A percentile compares a stretch with the other conserved stretches of the same genome.
Conservation (phyloP, 2,113 vertebrate genomes). For the Mixornis gularis region DNA sequence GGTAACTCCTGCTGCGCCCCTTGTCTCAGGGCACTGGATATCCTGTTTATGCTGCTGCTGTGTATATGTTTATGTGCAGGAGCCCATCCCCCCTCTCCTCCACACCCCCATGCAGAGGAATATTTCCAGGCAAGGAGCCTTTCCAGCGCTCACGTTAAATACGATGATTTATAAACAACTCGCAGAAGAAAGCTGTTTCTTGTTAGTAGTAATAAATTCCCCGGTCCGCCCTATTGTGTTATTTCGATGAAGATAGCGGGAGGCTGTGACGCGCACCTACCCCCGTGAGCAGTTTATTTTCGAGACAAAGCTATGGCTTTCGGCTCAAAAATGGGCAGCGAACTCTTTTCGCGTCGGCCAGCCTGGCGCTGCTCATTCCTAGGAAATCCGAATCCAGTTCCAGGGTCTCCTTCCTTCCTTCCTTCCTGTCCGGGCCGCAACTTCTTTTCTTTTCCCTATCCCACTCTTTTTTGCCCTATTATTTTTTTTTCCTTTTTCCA, state of each 20-base stretch:
- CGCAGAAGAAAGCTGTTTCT: slow-evolving; percentile 64
- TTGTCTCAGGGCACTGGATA: slow-evolving; percentile 22
- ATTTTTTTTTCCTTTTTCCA: background rate
- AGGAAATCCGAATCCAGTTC: slow-evolving; percentile 24
- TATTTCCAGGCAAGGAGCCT: slow-evolving; percentile 48
- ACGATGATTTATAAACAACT: slow-evolving; percentile 71
- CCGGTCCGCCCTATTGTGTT: slow-evolving; percentile 42
- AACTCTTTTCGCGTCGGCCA: background rate
- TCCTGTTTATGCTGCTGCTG: slow-evolving; percentile 20
- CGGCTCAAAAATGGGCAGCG: background rate
- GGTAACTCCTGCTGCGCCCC: slow-evolving; percentile 36
- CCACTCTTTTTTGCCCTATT: background rate
- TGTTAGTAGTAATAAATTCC: slow-evolving; percentile 69
- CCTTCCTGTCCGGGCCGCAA: slow-evolving; percentile 33
- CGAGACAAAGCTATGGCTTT: slow-evolving; percentile 48
- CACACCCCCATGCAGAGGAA: slow-evolving; percentile 46
- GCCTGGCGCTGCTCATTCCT: background rate
- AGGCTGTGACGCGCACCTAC: slow-evolving; percentile 18
- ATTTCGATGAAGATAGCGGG: slow-evolving; percentile 45
- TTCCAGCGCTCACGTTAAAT: slow-evolving; percentile 40
- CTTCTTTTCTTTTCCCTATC: background rate
- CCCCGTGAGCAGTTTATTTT: slow-evolving; percentile 27
- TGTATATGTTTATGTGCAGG: slow-evolving; percentile 22
- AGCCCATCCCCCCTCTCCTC: slow-evolving; percentile 56
- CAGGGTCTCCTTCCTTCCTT: slow-evolving; percentile 32